Evolutionary conservation across 2,888 invertebrate genomes (phyloP).

Genomic region (Mimachlamys varia): DNA sequence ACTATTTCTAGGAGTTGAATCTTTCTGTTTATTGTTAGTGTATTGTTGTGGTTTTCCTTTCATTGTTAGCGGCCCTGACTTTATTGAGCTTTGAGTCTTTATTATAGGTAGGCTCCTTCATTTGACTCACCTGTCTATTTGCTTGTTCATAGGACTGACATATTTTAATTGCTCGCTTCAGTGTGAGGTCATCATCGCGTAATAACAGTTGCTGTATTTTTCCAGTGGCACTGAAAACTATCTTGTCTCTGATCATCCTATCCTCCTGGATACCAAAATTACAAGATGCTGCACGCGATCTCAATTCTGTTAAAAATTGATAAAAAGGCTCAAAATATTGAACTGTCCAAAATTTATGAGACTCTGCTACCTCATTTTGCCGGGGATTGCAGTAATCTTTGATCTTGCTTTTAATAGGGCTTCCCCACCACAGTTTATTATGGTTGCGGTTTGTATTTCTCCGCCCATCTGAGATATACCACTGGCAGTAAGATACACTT

Average conservation of each 20-base stretch:
- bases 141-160: slow-evolving; percentile 46
- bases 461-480: not conserved
- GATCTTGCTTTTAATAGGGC: slow-evolving; percentile 39
- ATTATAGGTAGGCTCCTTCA: slow-evolving; percentile 35
- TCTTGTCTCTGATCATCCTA: too few species aligned
- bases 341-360: slow-evolving; percentile 38
- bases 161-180: slow-evolving; percentile 43
- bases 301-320: slow-evolving; percentile 43
- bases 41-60: not conserved
- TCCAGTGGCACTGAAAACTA: too few species aligned
- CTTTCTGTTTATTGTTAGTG: not conserved
- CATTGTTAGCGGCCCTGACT: not conserved
- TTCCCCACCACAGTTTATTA: slow-evolving; percentile 44
- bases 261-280: slow-evolving; percentile 43
- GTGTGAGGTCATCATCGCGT: slow-evolving; percentile 41
- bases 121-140: slow-evolving; percentile 43
- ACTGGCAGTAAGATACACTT: slow-evolving; percentile 36
- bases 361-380: slow-evolving; percentile 42
- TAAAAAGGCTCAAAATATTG: slow-evolving; percentile 46
- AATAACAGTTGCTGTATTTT: too few species aligned
- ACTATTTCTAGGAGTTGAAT: not conserved
- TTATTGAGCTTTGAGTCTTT: not conserved
- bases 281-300: slow-evolving; percentile 38
- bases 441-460: slow-evolving; percentile 38
- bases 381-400: slow-evolving; percentile 44